A percentile compares a stretch with the other conserved stretches of the same genome.
Evolutionary conservation across 2,797 vertebrate genomes (phyloP).

Genomic region (Sorex maritimensis): DNA sequence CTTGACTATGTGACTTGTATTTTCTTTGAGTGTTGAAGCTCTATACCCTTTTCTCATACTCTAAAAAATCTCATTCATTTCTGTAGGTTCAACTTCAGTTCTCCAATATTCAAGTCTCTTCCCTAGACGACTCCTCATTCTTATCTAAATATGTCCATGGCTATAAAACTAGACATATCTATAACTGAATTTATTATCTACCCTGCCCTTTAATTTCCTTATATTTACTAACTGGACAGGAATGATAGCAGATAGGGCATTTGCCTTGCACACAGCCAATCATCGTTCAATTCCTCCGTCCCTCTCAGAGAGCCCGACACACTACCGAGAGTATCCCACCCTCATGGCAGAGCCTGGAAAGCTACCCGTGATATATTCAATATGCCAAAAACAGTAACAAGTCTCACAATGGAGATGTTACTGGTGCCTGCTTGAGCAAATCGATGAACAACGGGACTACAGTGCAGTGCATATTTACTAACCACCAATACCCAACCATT

Average conservation of each 20-base stretch:
- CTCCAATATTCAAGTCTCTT: not conserved
- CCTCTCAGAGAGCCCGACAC: too few relatives aligned
- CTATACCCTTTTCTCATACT: not conserved
- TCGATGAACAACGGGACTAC: too few relatives aligned
- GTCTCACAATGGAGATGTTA: too few relatives aligned
- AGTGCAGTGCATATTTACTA: too few relatives aligned
- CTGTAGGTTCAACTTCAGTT: not conserved
- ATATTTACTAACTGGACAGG: not conserved
- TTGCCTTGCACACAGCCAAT: too few relatives aligned
- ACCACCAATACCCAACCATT: not conserved
- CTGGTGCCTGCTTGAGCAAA: too few relatives aligned
- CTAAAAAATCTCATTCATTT: conserved; percentile 18
- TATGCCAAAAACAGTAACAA: too few relatives aligned
- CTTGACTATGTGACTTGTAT: not conserved
- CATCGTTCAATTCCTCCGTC: too few relatives aligned
- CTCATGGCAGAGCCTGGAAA: too few relatives aligned
- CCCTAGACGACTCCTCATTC: not conserved
- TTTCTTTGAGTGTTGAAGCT: conserved; percentile 17
- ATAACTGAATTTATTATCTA: not conserved
- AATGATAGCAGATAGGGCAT: too few relatives aligned
- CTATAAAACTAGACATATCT: not conserved
- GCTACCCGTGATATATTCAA: too few relatives aligned
- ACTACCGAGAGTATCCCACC: too few relatives aligned
- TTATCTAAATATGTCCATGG: not conserved
- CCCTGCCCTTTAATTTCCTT: conserved; percentile 8